Base-by-base conservation (phyloP, 2,797 vertebrate genomes). In the Synaphobranchus kaupii region DNA sequence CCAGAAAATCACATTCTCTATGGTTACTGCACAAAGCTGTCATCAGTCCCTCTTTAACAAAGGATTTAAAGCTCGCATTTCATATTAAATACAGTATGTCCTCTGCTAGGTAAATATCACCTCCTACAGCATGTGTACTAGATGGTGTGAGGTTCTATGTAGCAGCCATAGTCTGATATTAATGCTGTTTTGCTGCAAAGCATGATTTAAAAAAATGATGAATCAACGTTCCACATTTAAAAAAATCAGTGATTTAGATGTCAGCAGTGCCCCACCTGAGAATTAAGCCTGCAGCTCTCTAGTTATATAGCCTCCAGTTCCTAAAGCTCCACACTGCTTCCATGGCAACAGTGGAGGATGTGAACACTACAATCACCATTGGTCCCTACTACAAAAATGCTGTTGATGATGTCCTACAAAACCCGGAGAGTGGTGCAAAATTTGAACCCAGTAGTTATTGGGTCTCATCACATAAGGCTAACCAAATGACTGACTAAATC, bases 1-100 rank as follows among this genome's bases (percentile, higher is more conserved):
- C 9, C 22, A 34, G 52, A 86, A 78, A 86, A 86, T 86, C 31
- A 28, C 28, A 56, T 56, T 76, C 56, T 50, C 6, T 68, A 68
- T 28, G n/a, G 25, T 56, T 34, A 54, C 20, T 56, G 48, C 84
- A 73, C 39, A 48, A 48, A 68, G 22, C 25, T 10, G 28, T 9
- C 5, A 28, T 58, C 47, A 56, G 9, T 52, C 20, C 28, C 31
- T n/a, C n/a, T 68, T 9, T 28, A n/a, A n/a, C 7, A 56, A 76
- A 58, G 54, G 12, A 34, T 56, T 52, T 78, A 17, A 34, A 25
- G 15, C n/a, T 86, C 50, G 58, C 22, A 86, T 76, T 28, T 25
- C 68, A 54, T 66, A 13, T 73, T 50, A 10, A 50, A 3, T 56
- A 8, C 31, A 86, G 56, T 54, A 6, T 56, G 15, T 22, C 52